These are phyloP conservation scores for Cryptotermes secundus DNA, from an alignment of 1,140 invertebrate genomes.

Conservation along the genomic window DNA sequence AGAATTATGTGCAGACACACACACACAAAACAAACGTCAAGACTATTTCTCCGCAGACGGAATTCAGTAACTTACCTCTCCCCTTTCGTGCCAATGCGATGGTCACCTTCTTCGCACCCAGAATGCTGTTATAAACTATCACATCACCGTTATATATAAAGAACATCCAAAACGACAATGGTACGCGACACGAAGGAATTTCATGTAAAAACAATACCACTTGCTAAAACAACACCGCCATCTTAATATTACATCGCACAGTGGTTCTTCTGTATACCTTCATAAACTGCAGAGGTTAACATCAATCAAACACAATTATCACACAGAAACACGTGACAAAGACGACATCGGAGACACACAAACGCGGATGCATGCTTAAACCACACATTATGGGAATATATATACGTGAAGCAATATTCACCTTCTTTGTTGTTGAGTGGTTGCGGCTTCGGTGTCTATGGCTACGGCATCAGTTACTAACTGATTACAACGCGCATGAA, in stretches of 20 bases:
- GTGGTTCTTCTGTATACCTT: slow-evolving; percentile 28
- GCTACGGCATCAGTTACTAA: slow-evolving; percentile 38
- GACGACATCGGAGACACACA: slow-evolving; percentile 29
- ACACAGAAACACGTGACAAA: slow-evolving; percentile 26
- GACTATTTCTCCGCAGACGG: not conserved
- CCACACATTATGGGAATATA: slow-evolving; percentile 27
- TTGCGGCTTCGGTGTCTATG: slow-evolving; percentile 37
- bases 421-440: slow-evolving; percentile 38
- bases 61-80: not conserved
- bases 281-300: not conserved
- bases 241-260: slow-evolving; percentile 35
- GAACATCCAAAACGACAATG: not conserved
- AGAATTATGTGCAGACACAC: too few species aligned
- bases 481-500: slow-evolving; percentile 33
- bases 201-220: slow-evolving; percentile 9
- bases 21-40: not conserved
- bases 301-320: slow-evolving; percentile 13
- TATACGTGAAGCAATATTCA: slow-evolving; percentile 34
- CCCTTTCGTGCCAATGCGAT: not conserved
- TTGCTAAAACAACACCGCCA: slow-evolving; percentile 36
- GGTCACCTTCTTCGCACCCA: not conserved
- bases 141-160: not conserved
- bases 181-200: not conserved
- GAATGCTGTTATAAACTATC: slow-evolving; percentile 8
- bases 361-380: slow-evolving; percentile 29